Base-by-base conservation (phyloP, 2,113 vertebrate species). In the Centropus bengalensis region DNA sequence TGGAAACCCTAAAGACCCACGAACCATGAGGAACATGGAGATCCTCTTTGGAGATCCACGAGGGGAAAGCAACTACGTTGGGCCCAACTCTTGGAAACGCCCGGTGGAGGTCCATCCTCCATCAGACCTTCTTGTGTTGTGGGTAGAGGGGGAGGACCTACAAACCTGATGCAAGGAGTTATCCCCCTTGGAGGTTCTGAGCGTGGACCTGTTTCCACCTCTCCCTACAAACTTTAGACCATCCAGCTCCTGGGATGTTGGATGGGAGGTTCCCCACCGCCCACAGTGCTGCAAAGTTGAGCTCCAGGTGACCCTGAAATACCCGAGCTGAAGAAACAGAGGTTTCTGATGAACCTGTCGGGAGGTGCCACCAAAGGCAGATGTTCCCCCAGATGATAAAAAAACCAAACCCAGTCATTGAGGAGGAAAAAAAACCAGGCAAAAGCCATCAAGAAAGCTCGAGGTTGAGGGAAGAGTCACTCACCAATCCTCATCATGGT, bases 211-310 rank as follows among this genome's bases (percentile, higher is more conserved):
- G 19, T 40, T 58, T 28, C 70, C 26, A 22, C 19, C 56, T 33
- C 14, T 44, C 44, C 45, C 44, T 22, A 12, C 10, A 11, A 27
- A 23, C 3, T 16, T 27, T 19, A 51, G 51, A 52, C 10, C 13
- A 22, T 30, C 86, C 58, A 23, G 2, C 1, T 1, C 8, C 63
- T 63, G 19, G 20, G 2, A 3, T n/a, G 8, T 22, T 5, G n/a
- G 21, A 2, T 27, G 66, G 44, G 30, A 74, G 8, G 9, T 21
- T 23, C 38, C 38, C 28, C 30, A 12, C 52, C 24, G 18, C 51
- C 33, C 74, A 2, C 0, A 0, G 21, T 0, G 17, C 42, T 56
- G 36, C 19, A 3, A 27, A 51, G 44, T 1, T 1, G 10, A 66
- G 51, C 51, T 64, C 44, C 22, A 17, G 27, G 23, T 33, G 55